Base-by-base conservation (phyloP, 2,113 vertebrate species). In the Channa argus region DNA sequence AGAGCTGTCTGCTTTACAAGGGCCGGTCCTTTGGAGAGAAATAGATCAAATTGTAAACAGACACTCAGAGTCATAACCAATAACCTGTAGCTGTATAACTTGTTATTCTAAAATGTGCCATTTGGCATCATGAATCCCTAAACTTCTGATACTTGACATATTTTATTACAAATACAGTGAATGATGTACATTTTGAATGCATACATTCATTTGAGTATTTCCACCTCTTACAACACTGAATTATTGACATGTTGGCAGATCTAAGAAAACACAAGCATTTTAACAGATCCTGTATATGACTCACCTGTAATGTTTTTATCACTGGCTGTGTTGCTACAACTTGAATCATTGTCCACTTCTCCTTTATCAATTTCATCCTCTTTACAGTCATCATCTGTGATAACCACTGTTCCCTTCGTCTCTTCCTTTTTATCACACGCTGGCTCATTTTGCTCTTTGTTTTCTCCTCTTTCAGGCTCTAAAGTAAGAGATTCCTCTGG, bases 271-370 rank as follows among this genome's bases (percentile, higher is more conserved):
- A 24, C 24, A 24, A 24, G 24, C 24, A 24, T 24, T 24, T 24
- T 24, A 24, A 24, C 24, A 24, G 24, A 24, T 24, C 24, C 24
- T 24, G 24, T 24, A 24, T 24, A 34, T 38, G 46, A 62, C 46
- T 86, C n/a, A 85, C 86, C 83, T 63, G 64, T 62, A 4, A 44
- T 33, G 0, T 85, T 39, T 43, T 79, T 63, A 37, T 15, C 10
- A 0, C 8, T 63, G 15, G 14, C 37, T 50, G 41, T 37, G 15
- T 6, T 51, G 37, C 43, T 8, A 51, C 50, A 37, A 10, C 24
- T 64, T 49, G 44, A 15, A 45, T 10, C 9, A 3, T 1, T 37
- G 8, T 38, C 55, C 15, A 52, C 63, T 59, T 59, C 13, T 24
- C 24, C 24, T 37, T 80, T 52, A 37, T 86, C 44, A 6, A 59